phyloP scores from a whole-genome alignment of 2,797 vertebrate species.

The Syngnathus acus region DNA sequence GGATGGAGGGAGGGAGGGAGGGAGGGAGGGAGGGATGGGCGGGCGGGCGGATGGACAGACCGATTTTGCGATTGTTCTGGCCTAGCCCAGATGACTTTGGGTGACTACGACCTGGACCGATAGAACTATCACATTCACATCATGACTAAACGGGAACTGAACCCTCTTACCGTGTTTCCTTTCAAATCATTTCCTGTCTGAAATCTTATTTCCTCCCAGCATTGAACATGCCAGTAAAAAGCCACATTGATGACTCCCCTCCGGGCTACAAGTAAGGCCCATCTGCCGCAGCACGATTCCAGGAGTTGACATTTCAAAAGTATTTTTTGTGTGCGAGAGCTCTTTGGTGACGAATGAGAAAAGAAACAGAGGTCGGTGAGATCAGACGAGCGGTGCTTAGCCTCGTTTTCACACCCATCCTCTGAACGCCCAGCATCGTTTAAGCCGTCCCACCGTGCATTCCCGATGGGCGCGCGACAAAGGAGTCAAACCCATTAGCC shows the following conservation, averaged over 20 bases:
- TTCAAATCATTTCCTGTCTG: not conserved
- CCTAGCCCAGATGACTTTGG: no score
- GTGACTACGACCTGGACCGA: no score
- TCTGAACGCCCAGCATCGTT: constrained; percentile 27
- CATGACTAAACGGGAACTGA: not conserved
- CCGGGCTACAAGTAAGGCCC: constrained; percentile 25
- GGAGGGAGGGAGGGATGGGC: no score
- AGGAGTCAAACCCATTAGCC: constrained; percentile 77
- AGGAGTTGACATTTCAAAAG: constrained; percentile 61
- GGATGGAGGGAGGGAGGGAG: no score
- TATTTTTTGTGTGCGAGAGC: constrained; percentile 17
- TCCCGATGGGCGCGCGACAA: constrained; percentile 44
- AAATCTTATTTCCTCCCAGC: not conserved
- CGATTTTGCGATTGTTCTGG: no score
- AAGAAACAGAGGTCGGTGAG: constrained; percentile 19
- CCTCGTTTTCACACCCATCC: constrained; percentile 41
- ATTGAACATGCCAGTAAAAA: constrained; percentile 12
- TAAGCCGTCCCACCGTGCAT: constrained; percentile 38
- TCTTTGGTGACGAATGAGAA: constrained; percentile 29
- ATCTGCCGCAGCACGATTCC: constrained; percentile 11
- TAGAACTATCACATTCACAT: not conserved
- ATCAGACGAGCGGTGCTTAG: constrained; percentile 30
- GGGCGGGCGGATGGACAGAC: no score
- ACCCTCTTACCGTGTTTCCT: not conserved
- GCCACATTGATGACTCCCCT: constrained; percentile 17